Percentiles rank a stretch among this genome's conserved stretches.
These are phyloP conservation scores for Cerastoderma edule DNA, from an alignment of 2,888 invertebrate genomes.

Conservation along the genomic window DNA sequence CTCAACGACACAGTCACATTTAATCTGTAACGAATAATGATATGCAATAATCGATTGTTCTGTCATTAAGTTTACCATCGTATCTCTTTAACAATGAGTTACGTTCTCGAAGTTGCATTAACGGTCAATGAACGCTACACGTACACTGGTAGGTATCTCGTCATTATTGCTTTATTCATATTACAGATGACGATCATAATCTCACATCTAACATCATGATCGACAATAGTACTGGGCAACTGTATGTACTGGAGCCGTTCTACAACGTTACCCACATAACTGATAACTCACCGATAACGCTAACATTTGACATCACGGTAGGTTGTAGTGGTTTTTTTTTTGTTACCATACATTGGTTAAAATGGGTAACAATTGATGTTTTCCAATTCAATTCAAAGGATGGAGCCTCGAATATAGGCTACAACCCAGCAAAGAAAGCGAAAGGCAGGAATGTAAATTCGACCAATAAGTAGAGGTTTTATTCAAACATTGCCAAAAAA, in stretches of 20 bases:
- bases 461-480: neutral
- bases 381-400: neutral
- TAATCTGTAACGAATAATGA: too few relatives aligned
- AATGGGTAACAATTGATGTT: neutral
- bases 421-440: neutral
- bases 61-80: too few relatives aligned
- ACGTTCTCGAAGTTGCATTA: too few relatives aligned
- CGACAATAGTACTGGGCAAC: slow-evolving; percentile 9
- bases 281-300: neutral
- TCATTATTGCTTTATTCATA: neutral
- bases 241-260: slow-evolving; percentile 29
- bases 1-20: too few relatives aligned
- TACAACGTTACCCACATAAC: slow-evolving; percentile 29
- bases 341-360: neutral
- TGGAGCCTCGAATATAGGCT: neutral
- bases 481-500: neutral
- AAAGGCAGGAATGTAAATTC: neutral
- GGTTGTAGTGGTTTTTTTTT: neutral
- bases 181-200: neutral
- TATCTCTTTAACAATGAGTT: too few relatives aligned
- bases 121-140: neutral
- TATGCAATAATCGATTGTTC: too few relatives aligned
- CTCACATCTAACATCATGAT: slow-evolving; percentile 21
- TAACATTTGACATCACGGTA: slow-evolving; percentile 7
- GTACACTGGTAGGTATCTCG: neutral